Percentiles rank a stretch among this genome's conserved stretches.
phyloP scores from a whole-genome alignment of 2,888 invertebrate species.

The Gonocerus acuteangulatus region DNA sequence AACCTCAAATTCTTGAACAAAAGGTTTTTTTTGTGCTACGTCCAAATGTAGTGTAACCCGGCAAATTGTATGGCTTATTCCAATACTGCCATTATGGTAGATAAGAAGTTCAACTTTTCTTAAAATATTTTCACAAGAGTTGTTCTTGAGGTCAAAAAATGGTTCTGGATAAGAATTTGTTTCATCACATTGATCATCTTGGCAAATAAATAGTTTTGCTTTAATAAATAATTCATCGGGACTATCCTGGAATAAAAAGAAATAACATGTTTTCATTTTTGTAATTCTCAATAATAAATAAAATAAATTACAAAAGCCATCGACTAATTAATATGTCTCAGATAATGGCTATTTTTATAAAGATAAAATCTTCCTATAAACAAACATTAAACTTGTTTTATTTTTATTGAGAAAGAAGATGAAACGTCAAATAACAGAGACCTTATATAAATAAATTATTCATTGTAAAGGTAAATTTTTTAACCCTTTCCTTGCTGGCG shows the following conservation, averaged over 20 bases:
- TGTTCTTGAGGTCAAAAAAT: constrained; percentile 5
- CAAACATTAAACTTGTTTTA: too few relatives aligned
- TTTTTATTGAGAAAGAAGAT: too few relatives aligned
- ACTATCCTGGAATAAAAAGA: constrained; percentile 27
- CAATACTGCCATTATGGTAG: constrained; percentile 47
- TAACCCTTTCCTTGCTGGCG: too few relatives aligned
- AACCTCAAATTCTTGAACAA: constrained; percentile 41
- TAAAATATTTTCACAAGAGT: constrained; percentile 44
- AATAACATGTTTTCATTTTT: too few relatives aligned
- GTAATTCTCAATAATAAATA: too few relatives aligned
- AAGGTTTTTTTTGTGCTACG: constrained; percentile 27
- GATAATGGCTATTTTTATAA: too few relatives aligned
- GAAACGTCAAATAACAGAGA: too few relatives aligned
- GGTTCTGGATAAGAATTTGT: constrained; percentile 8
- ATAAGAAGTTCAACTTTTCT: constrained; percentile 43
- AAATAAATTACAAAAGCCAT: too few relatives aligned
- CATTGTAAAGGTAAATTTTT: too few relatives aligned
- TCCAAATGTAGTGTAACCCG: constrained; percentile 44
- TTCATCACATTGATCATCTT: constrained; percentile 20
- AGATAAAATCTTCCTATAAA: too few relatives aligned
- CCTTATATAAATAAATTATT: too few relatives aligned
- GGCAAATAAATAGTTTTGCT: constrained; percentile 28
- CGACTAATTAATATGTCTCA: too few relatives aligned
- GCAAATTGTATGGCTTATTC: constrained; percentile 44
- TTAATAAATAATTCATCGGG: constrained; percentile 31